These are phyloP conservation scores for Drosophila sordidapex DNA, from an alignment of 2,888 invertebrate genomes.

Conservation along the genomic window DNA sequence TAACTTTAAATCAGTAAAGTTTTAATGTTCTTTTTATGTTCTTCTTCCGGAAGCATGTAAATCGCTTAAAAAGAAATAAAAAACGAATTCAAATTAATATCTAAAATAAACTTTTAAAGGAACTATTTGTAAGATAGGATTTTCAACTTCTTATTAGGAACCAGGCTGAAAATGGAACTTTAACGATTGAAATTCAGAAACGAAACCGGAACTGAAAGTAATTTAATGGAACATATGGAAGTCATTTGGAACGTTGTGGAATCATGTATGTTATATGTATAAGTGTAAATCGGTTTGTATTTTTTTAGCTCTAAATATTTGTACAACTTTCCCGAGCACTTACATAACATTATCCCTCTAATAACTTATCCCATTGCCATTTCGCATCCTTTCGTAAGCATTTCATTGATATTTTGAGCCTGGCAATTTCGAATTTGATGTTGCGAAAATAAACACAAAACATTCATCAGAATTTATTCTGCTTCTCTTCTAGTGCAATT, in stretches of 20 bases:
- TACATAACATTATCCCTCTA: background rate
- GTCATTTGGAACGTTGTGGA: background rate
- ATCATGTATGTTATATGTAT: background rate
- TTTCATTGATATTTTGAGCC: slow-evolving; percentile 28
- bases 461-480: slow-evolving; percentile 13
- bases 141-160: background rate
- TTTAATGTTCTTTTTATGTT: background rate
- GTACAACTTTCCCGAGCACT: background rate
- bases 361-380: background rate
- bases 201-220: background rate
- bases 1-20: background rate
- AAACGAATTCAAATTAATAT: background rate
- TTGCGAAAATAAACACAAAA: slow-evolving; percentile 22
- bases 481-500: background rate
- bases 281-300: background rate
- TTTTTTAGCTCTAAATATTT: background rate
- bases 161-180: too few relatives aligned
- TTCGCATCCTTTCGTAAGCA: background rate
- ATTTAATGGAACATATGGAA: background rate
- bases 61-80: background rate
- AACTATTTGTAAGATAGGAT: too few relatives aligned
- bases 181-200: background rate
- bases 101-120: background rate
- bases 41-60: too few relatives aligned
- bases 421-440: slow-evolving; percentile 22